Base-by-base conservation (phyloP, 2,797 vertebrate species). In the Acipenser transmontanus region DNA sequence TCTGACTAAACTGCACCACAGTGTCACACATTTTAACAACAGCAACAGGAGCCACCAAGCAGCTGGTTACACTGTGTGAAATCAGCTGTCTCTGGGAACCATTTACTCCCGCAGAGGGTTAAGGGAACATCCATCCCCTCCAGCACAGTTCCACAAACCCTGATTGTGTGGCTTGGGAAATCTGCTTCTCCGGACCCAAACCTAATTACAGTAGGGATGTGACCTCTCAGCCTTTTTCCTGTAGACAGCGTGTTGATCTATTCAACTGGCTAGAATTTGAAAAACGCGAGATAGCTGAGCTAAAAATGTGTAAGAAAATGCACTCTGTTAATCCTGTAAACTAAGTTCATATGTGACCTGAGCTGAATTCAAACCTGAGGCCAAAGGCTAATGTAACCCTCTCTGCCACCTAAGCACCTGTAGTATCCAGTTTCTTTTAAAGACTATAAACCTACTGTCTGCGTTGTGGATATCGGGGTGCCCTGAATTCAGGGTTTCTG, bases 151-250 rank as follows among this genome's bases (percentile, higher is more conserved):
- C 20, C 66, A 56, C 52, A 52, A 34, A 17, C 50, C 54, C 47
- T 63, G 60, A 63, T 11, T 63, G 51, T 63, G 60, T 17, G 66
- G 61, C 56, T 51, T 62, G 50, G 13, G 56, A 47, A 8, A 57
- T 57, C 9, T 57, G 54, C 54, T n/a, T 57, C 54, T 57, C 54
- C 54, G 7, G 12, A 34, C 61, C 63, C 49, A 48, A 47, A 47
- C 63, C 49, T 61, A 50, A 51, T 61, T 74, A 67, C 81, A 81
- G 75, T 78, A 81, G 82, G 50, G 54, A 66, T n/a, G 50, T 63
- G 66, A 71, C 82, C 80, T 72, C 70, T 68, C 68, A 52, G 73
- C 75, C 75, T 69, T 52, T 73, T 12, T 48, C 62, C 71, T 47
- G 61, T 54, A 48, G 47, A 47, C 11, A 52, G 47, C 17, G 50